Conservation (phyloP, 2,888 invertebrate species). For the Netelia fuscicornis region DNA sequence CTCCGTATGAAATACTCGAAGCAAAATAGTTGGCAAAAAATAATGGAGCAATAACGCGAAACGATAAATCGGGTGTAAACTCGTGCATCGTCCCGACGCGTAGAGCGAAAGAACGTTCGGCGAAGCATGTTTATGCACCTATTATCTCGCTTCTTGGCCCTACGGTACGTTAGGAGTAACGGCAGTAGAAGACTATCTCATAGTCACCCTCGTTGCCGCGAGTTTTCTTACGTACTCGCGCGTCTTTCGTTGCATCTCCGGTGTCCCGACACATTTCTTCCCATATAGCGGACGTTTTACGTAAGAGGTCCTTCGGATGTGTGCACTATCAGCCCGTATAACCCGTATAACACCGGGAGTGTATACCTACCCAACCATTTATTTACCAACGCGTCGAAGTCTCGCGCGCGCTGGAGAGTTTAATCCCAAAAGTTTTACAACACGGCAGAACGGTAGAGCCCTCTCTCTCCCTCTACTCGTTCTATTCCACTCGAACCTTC, state of each 20-base stretch:
- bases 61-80: conserved; percentile 42
- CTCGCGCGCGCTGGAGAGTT: conserved; percentile 59
- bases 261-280: conserved; percentile 38
- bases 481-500: conserved; percentile 33
- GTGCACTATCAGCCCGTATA: conserved; percentile 55
- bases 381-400: conserved; percentile 67
- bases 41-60: conserved; percentile 46
- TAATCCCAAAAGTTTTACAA: conserved; percentile 69
- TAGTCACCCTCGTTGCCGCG: conserved; percentile 45
- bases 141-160: conserved; percentile 43
- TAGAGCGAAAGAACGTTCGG: conserved; percentile 44
- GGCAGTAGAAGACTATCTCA: conserved; percentile 1
- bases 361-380: conserved; percentile 55
- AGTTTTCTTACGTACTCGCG: conserved; percentile 29
- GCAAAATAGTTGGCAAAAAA: conserved; percentile 15
- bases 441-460: conserved; percentile 32
- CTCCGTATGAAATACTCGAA: not conserved
- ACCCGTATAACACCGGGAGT: conserved; percentile 44
- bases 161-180: conserved; percentile 2
- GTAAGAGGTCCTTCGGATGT: conserved; percentile 33
- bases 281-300: conserved; percentile 23
- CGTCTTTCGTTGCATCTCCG: conserved; percentile 41
- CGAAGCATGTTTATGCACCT: conserved; percentile 49
- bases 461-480: conserved; percentile 14
- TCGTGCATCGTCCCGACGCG: not conserved